A percentile compares a stretch with the other conserved stretches of the same genome.
phyloP scores from a whole-genome alignment of 2,888 invertebrate species.

The Acleris literana region DNA sequence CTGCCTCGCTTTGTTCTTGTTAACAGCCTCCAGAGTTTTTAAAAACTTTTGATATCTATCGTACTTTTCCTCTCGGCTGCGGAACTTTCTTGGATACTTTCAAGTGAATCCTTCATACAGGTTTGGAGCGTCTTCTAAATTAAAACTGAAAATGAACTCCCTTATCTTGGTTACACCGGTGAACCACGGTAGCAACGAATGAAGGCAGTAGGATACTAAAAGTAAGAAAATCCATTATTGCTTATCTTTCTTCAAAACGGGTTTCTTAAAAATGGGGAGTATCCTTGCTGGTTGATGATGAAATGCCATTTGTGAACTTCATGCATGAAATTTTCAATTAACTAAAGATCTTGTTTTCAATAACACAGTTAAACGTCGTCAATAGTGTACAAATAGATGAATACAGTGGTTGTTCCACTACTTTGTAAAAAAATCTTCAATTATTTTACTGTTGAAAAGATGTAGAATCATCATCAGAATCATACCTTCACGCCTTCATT shows the following conservation, averaged over 20 bases:
- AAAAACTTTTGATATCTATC: slow-evolving; percentile 56
- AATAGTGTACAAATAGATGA: neutral
- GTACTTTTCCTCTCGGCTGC: slow-evolving; percentile 50
- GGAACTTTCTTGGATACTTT: slow-evolving; percentile 50
- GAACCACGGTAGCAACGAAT: neutral
- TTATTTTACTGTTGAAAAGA: no score
- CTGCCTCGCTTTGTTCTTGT: slow-evolving; percentile 51
- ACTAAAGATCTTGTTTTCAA: slow-evolving; percentile 24
- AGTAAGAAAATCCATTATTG: slow-evolving; percentile 9
- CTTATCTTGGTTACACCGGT: slow-evolving; percentile 6
- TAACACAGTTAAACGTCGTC: slow-evolving; percentile 8
- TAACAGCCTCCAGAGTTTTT: slow-evolving; percentile 55
- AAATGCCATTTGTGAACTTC: slow-evolving; percentile 15
- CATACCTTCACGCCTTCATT: no score
- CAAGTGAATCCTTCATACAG: slow-evolving; percentile 41
- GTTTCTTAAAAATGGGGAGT: neutral
- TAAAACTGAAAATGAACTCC: slow-evolving; percentile 40
- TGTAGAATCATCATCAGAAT: no score
- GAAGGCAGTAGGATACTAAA: neutral
- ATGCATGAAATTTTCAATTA: slow-evolving; percentile 27
- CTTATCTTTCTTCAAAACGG: neutral
- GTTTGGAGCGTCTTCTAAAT: slow-evolving; percentile 45
- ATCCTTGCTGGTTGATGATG: neutral
- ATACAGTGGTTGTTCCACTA: no score
- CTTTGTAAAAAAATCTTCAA: no score